Conservation (phyloP, 2,797 vertebrate species). For the Artibeus jamaicensis region DNA sequence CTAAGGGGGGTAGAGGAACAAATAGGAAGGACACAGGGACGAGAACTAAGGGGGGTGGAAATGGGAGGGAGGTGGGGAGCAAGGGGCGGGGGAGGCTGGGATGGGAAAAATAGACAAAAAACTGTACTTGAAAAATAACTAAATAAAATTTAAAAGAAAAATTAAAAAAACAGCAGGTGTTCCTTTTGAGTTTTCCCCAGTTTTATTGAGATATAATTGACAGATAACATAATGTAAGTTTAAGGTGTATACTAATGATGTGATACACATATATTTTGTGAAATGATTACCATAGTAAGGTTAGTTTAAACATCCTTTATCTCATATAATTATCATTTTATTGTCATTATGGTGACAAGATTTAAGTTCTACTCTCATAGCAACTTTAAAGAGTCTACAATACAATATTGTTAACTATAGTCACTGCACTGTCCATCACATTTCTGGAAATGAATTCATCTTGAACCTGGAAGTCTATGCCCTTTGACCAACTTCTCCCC, state of each 20-base stretch:
- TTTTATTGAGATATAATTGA: not conserved
- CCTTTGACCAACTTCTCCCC: not conserved
- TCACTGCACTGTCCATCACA: not conserved
- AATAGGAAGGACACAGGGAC: no score
- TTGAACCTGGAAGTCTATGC: not conserved
- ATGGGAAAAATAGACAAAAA: no score
- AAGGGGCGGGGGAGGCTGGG: no score
- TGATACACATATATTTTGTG: not conserved
- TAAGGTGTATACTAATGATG: not conserved
- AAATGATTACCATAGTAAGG: not conserved
- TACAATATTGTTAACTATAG: not conserved
- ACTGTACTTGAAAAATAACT: no score
- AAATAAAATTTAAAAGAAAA: no score
- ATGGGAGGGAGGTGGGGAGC: no score
- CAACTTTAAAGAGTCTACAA: not conserved
- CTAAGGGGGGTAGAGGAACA: no score
- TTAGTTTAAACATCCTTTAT: not conserved
- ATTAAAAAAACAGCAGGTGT: not conserved
- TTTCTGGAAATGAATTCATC: not conserved
- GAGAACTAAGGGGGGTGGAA: no score
- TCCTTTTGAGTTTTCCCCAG: not conserved
- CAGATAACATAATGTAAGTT: not conserved
- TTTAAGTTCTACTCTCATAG: not conserved
- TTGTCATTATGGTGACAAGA: not conserved
- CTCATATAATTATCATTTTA: not conserved